Evolutionary conservation across 2,888 invertebrate genomes (phyloP), one percentile per base, ranked within the genome.

Genomic region (Trypoxylon attenuatum): DNA sequence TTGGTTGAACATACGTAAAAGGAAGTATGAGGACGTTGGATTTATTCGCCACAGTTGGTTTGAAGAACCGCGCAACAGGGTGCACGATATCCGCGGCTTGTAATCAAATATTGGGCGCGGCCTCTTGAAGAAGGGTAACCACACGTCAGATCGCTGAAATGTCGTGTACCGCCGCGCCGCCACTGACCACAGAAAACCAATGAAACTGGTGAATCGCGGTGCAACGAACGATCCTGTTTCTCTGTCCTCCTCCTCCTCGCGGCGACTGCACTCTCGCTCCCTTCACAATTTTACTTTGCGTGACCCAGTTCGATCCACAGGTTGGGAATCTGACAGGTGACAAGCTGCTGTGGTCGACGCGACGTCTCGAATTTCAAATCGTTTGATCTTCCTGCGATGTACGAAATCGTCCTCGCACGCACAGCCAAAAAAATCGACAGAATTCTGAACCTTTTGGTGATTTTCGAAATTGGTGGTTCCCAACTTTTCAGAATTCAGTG

Each of bases 91-190:
- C 62, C 62, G 25, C 42, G 25, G 45, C 41, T 51, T 74, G 70
- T 72, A 77, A 76, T 69, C 60, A 69, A 69, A 76, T 70, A 74
- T 54, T 62, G 64, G 62, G 54, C 61, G 66, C 45, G 64, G 33
- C n/a, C 68, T 66, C 68, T 73, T 66, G 62, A 64, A 61, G 62
- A 71, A 64, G 61, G 54, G 62, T 72, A 64, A 76, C 76, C 71
- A 58, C 73, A 76, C 58, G 69, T 65, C 73, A 62, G 62, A 71
- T 65, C 65, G 63, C 38, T 73, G 67, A 69, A 73, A 57, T 57
- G 60, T 68, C 58, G 61, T 38, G 51, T 10, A 33, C 8, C n/a
- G 13, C 15, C n/a, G 29, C 56, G 27, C n/a, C n/a, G 15, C 58
- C 52, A 49, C 47, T 39, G 56, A 67, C 71, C 71, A 25, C 71